Base-by-base conservation (phyloP, 2,797 vertebrate species). In the Centroberyx gerrardi region DNA sequence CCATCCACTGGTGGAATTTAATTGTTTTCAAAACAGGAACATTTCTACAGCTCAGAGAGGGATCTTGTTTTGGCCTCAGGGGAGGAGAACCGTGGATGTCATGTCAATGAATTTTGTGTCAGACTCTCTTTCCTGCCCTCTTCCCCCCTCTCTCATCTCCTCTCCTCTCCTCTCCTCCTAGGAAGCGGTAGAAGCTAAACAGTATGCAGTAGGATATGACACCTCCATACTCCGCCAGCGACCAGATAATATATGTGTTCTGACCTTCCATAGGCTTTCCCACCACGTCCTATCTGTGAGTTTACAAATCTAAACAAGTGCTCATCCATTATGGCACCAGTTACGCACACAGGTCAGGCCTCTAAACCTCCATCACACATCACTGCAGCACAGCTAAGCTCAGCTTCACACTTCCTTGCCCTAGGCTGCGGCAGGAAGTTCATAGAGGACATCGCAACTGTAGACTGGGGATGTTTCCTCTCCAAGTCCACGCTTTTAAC, bases 401-500 rank as follows among this genome's bases (percentile, higher is more conserved):
- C 58, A 42, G 60, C 49, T 76, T 72, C 73, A 74, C 61, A 73
- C 70, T 69, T 52, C 42, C 51, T 62, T 62, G 71, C 76, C 68
- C 52, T 1, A 2, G 70, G 68, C 82, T 63, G 64, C 48, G 60
- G 71, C 62, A 77, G 28, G 46, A 87, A 70, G 42, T 87, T 74
- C 74, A 78, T 46, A 62, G 62, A 89, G 88, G 86, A 81, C 85
- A 83, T 46, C 62, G 55, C 51, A 74, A 75, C 80, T 73, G 81
- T 56, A 88, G 67, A 82, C 44, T 65, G 52, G 33, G 54, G 77
- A 84, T 84, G 72, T 74, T 81, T 85, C 69, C 55, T 76, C 64
- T 81, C 44, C 61, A 33, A 28, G 38, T 78, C 82, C 59, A 66
- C 42, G 40, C 65, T 83, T 85, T 85, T 58, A 87, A 77, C 76